phyloP scores from a whole-genome alignment of 2,888 invertebrate species.

The Scaptomyza polygonia region DNA sequence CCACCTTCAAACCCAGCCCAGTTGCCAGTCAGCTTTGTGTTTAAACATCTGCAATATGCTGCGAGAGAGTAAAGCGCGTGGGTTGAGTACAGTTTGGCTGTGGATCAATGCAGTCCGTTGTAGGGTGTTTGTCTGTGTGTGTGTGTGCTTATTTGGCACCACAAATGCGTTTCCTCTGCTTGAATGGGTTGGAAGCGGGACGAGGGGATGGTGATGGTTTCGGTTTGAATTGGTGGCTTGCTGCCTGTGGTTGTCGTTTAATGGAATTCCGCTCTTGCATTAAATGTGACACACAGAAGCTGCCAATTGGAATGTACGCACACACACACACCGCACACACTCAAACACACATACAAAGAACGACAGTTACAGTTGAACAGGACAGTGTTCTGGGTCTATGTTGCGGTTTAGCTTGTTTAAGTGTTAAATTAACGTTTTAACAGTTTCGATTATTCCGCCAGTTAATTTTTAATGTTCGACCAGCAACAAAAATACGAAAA shows the following conservation, averaged over 20 bases:
- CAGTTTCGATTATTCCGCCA: conserved; percentile 73
- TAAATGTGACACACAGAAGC: conserved; percentile 79
- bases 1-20: conserved; percentile 9
- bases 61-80: conserved; percentile 23
- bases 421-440: conserved; percentile 80
- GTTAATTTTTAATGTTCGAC: conserved; percentile 69
- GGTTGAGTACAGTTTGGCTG: conserved; percentile 31
- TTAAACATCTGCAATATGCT: conserved; percentile 78
- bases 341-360: neutral
- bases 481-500: conserved; percentile 9
- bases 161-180: conserved; percentile 77
- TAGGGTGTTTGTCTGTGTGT: conserved; percentile 31
- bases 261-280: conserved; percentile 79
- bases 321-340: conserved; percentile 17
- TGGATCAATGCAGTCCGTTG: conserved; percentile 54
- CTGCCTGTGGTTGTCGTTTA: conserved; percentile 80
- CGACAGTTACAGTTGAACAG: conserved; percentile 47
- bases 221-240: conserved; percentile 67
- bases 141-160: conserved; percentile 76
- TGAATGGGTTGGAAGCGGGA: conserved; percentile 26
- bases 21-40: conserved; percentile 38
- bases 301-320: conserved; percentile 58
- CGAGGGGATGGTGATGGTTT: conserved; percentile 15
- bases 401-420: conserved; percentile 78
- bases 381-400: conserved; percentile 50